phyloP scores from a whole-genome alignment of 2,888 invertebrate species.

The Trachelus iudaicus region DNA sequence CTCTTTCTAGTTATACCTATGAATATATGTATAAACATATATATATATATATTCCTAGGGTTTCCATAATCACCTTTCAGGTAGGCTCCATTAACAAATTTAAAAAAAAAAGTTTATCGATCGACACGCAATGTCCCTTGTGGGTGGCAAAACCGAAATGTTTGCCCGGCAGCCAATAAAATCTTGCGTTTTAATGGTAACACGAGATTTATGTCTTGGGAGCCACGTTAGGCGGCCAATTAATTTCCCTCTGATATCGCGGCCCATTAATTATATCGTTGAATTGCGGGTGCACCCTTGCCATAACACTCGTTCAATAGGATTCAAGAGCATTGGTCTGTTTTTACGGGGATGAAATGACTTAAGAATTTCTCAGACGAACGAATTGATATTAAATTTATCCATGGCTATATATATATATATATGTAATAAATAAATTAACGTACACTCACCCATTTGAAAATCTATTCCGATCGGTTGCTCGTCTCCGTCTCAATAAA shows the following conservation, averaged over 20 bases:
- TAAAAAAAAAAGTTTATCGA: background rate
- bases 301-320: background rate
- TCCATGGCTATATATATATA: too few species aligned
- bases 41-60: background rate
- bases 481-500: background rate
- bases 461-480: background rate
- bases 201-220: constrained; percentile 25
- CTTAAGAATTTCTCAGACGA: background rate
- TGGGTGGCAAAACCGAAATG: constrained; percentile 24
- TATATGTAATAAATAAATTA: too few species aligned
- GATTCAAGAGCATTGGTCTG: background rate
- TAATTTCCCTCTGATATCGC: constrained; percentile 32
- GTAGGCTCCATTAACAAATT: background rate
- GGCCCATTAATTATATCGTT: constrained; percentile 17
- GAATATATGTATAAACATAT: background rate
- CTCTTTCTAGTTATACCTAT: background rate
- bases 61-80: background rate
- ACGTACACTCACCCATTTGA: background rate
- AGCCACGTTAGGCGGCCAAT: constrained; percentile 20
- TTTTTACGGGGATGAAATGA: background rate
- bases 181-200: constrained; percentile 27
- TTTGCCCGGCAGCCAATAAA: constrained; percentile 22
- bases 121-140: background rate
- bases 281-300: constrained; percentile 8
- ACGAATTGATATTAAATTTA: too few species aligned